Evolutionary conservation across 2,797 vertebrate species (phyloP).

Genomic region (Peromyscus melanophrys): DNA sequence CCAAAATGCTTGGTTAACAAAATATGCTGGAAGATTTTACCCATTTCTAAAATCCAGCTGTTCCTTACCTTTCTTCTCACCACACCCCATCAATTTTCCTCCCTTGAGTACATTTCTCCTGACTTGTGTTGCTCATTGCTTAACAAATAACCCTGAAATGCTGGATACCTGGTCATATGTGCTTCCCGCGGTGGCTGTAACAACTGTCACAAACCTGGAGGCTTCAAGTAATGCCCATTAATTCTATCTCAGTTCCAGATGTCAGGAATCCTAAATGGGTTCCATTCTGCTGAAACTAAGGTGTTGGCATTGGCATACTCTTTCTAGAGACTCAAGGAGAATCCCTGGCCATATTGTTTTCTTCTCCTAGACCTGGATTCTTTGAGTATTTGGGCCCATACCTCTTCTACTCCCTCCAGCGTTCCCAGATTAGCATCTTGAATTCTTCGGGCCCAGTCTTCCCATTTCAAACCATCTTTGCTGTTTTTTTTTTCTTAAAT

Average conservation of each 20-base stretch:
- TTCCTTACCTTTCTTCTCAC: slow-evolving; percentile 1
- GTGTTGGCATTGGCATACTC: rapidly evolving
- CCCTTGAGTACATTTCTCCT: not conserved
- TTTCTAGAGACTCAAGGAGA: not conserved
- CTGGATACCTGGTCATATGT: not conserved
- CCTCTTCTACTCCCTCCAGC: not conserved
- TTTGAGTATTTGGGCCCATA: not conserved
- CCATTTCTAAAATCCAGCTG: slow-evolving; percentile 51
- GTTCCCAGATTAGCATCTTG: not conserved
- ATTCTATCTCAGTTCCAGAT: not conserved
- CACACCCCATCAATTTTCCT: not conserved
- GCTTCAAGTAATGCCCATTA: slow-evolving; percentile 16
- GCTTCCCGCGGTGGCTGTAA: not conserved
- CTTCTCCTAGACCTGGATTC: not conserved
- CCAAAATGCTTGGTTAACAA: slow-evolving; percentile 74
- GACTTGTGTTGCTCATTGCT: not conserved
- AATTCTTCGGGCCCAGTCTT: not conserved
- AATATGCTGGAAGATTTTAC: slow-evolving; percentile 69
- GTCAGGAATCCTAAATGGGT: not conserved
- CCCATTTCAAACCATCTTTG: not conserved
- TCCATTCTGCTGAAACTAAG: not conserved
- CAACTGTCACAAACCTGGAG: not conserved
- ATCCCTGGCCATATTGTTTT: not conserved
- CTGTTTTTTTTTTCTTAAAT: not conserved
- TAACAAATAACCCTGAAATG: slow-evolving; percentile 7